Percentiles rank a stretch among this genome's conserved stretches.
Evolutionary conservation across 1,140 invertebrate genomes (phyloP).

Genomic region (Drosophila kanapiae): DNA sequence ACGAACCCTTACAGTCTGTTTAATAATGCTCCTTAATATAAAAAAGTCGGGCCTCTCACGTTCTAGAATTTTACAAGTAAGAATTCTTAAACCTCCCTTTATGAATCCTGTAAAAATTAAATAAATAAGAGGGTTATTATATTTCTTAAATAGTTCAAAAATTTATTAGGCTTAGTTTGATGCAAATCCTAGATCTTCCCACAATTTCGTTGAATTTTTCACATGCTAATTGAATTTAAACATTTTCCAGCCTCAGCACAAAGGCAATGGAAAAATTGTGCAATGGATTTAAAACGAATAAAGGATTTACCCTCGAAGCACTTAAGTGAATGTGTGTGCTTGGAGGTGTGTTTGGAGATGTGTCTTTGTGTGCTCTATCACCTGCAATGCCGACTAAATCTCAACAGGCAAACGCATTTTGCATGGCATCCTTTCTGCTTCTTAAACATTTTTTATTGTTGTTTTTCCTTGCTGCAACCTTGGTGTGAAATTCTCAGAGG

Average conservation of each 20-base stretch:
- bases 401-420: constrained; percentile 35
- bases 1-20: too few species aligned
- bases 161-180: background rate
- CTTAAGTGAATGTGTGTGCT: constrained; percentile 7
- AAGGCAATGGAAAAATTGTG: constrained; percentile 10
- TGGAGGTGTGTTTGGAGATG: background rate
- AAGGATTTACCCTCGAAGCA: background rate
- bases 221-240: background rate
- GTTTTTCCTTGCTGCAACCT: constrained; percentile 8
- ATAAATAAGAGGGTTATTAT: too few species aligned
- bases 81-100: too few species aligned
- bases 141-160: too few species aligned
- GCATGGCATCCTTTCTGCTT: constrained; percentile 20
- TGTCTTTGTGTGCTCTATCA: constrained; percentile 26
- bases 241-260: background rate
- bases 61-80: too few species aligned
- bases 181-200: background rate
- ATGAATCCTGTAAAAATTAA: too few species aligned
- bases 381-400: constrained; percentile 17
- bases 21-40: too few species aligned
- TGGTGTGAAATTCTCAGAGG: constrained; percentile 20
- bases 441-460: background rate
- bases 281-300: background rate
- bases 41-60: too few species aligned
- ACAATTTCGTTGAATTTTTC: background rate